These are phyloP conservation scores for Octodon degus DNA, from an alignment of 2,113 vertebrate genomes.

Conservation along the genomic window DNA sequence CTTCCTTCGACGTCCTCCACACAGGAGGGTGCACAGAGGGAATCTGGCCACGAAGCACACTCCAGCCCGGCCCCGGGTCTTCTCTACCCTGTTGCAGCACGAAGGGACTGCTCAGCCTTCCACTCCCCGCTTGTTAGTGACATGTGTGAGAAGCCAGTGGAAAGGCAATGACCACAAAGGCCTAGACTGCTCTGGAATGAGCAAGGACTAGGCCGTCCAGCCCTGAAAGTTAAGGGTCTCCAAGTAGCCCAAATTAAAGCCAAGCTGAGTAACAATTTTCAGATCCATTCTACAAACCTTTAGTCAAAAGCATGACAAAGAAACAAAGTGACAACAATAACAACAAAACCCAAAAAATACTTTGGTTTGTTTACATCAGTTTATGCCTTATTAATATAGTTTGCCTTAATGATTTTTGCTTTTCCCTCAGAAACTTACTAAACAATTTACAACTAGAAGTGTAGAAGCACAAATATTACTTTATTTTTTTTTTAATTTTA, in stretches of 20 bases:
- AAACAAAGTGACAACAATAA: not conserved
- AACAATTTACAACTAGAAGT: not conserved
- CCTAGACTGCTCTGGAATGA: conserved; percentile 50
- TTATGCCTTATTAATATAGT: not conserved
- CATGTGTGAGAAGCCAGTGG: not conserved
- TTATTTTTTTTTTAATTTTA: too few species aligned
- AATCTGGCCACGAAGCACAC: not conserved
- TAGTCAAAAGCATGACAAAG: not conserved
- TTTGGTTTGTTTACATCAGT: not conserved
- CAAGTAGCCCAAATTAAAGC: conserved; percentile 48
- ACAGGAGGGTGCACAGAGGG: not conserved
- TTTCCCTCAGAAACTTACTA: not conserved
- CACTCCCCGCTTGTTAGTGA: not conserved
- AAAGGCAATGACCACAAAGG: conserved; percentile 10
- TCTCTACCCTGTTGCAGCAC: not conserved
- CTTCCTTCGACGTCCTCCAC: not conserved
- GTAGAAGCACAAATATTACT: not conserved
- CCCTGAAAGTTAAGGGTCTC: conserved; percentile 39
- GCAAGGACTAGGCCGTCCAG: conserved; percentile 29
- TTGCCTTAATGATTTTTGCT: not conserved
- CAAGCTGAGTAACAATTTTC: not conserved
- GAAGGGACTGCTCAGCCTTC: not conserved
- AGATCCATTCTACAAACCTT: conserved; percentile 27
- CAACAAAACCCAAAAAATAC: not conserved
- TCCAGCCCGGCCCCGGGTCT: not conserved